Conservation (phyloP, 2,797 vertebrate species). For the Lacerta bilineata region DNA sequence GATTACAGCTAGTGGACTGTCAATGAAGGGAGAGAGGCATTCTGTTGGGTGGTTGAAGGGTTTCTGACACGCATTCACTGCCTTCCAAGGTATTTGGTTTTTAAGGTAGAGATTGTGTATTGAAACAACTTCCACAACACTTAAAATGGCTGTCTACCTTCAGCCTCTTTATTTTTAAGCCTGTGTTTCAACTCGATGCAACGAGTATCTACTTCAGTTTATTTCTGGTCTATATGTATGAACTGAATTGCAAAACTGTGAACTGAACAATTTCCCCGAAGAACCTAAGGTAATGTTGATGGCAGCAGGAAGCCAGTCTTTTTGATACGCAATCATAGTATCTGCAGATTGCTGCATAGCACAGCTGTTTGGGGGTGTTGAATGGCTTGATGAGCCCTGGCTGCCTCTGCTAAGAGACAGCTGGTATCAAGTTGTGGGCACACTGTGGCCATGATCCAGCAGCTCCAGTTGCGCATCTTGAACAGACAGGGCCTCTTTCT, state of each 20-base stretch:
- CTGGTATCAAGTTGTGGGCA: constrained; percentile 29
- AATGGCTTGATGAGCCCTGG: constrained; percentile 25
- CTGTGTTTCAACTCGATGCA: background rate
- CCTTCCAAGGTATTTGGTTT: background rate
- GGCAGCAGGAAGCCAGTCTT: constrained; percentile 13
- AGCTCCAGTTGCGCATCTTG: background rate
- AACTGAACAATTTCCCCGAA: background rate
- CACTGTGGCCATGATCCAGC: constrained; percentile 34
- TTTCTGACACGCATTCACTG: background rate
- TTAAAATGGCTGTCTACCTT: background rate
- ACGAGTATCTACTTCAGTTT: background rate
- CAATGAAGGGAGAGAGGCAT: background rate
- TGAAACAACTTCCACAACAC: background rate
- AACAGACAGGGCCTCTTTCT: too few species aligned
- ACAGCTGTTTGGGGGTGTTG: constrained; percentile 26
- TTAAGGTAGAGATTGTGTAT: background rate
- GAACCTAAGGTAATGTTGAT: background rate
- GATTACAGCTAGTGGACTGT: background rate
- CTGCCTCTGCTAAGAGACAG: constrained; percentile 13
- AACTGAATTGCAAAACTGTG: background rate
- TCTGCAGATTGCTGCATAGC: constrained; percentile 2
- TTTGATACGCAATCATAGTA: background rate
- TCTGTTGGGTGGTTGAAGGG: background rate
- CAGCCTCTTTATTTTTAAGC: background rate
- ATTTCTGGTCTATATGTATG: constrained; percentile 6